Conservation (phyloP, 1,140 invertebrate genomes). For the Campoletis sonorensis region DNA sequence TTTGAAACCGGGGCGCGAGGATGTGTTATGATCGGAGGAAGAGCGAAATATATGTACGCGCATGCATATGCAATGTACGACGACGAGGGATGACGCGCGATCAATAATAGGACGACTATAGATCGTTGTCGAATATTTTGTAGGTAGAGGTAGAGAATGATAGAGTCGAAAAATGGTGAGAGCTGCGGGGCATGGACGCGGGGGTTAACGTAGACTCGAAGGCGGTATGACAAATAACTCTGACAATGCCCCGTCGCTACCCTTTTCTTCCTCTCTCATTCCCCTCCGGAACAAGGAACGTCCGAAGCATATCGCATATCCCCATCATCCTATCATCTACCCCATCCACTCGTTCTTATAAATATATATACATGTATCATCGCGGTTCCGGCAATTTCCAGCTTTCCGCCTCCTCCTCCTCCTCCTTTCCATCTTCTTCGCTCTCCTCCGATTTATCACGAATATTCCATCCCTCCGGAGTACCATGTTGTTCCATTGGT, state of each 20-base stretch:
- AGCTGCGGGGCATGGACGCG: no score
- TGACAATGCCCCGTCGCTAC: constrained; percentile 66
- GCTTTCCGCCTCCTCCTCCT: not conserved
- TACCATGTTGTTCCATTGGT: no score
- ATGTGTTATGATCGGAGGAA: no score
- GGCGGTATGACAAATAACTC: constrained; percentile 75
- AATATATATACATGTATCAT: constrained; percentile 4
- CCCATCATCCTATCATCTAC: constrained; percentile 54
- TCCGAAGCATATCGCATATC: constrained; percentile 22
- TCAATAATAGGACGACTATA: constrained; percentile 71
- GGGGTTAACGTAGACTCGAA: constrained; percentile 68
- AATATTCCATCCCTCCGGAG: constrained; percentile 58
- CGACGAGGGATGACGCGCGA: constrained; percentile 67
- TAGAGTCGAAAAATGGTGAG: not conserved
- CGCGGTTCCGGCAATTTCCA: constrained; percentile 74
- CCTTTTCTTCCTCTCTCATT: not conserved
- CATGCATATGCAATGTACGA: not conserved
- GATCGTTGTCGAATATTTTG: constrained; percentile 50
- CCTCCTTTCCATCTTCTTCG: not conserved
- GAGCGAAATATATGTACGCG: constrained; percentile 52
- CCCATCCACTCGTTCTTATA: constrained; percentile 40
- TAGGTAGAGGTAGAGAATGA: constrained; percentile 38
- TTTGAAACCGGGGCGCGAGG: no score
- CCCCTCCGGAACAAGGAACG: constrained; percentile 38
- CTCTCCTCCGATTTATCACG: constrained; percentile 73